Percentiles rank a stretch among this genome's conserved stretches.
These are phyloP conservation scores for Siniperca chuatsi DNA, from an alignment of 2,113 vertebrate species.

Conservation along the genomic window DNA sequence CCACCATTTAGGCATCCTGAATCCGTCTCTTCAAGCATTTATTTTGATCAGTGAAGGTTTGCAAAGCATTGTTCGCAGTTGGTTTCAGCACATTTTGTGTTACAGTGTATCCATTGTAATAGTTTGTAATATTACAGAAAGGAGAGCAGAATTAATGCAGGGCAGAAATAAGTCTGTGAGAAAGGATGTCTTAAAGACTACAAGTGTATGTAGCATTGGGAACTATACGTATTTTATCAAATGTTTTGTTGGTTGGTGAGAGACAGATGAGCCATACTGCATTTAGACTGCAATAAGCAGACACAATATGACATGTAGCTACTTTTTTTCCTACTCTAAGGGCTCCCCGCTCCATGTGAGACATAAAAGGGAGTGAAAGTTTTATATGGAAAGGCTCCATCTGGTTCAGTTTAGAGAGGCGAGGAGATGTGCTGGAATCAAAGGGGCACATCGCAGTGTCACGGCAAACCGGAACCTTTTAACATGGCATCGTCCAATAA, in stretches of 20 bases:
- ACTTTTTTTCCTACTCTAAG: conserved; percentile 12
- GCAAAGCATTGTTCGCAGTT: not conserved
- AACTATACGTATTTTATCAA: conserved; percentile 11
- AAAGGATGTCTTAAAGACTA: conserved; percentile 19
- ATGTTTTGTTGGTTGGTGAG: conserved; percentile 32
- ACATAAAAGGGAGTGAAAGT: conserved; percentile 77
- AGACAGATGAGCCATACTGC: conserved; percentile 45
- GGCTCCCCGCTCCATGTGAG: conserved; percentile 54
- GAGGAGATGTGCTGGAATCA: conserved; percentile 72
- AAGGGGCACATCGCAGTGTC: conserved; percentile 55
- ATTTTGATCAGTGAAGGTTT: no score
- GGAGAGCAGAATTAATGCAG: conserved; percentile 20
- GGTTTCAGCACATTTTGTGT: conserved; percentile 23
- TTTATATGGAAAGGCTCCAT: conserved; percentile 79
- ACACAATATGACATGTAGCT: conserved; percentile 70
- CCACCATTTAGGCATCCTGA: not conserved
- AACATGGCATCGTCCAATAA: conserved; percentile 58
- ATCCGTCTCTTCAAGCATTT: not conserved
- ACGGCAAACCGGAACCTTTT: conserved; percentile 71
- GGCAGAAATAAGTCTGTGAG: conserved; percentile 4
- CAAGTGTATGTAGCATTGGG: not conserved
- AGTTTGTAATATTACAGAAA: conserved; percentile 7
- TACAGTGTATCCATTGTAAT: not conserved
- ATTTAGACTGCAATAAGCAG: conserved; percentile 71
- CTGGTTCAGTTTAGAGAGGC: conserved; percentile 80